Conservation (phyloP, 2,888 invertebrate genomes). For the Tridacna crocea region DNA sequence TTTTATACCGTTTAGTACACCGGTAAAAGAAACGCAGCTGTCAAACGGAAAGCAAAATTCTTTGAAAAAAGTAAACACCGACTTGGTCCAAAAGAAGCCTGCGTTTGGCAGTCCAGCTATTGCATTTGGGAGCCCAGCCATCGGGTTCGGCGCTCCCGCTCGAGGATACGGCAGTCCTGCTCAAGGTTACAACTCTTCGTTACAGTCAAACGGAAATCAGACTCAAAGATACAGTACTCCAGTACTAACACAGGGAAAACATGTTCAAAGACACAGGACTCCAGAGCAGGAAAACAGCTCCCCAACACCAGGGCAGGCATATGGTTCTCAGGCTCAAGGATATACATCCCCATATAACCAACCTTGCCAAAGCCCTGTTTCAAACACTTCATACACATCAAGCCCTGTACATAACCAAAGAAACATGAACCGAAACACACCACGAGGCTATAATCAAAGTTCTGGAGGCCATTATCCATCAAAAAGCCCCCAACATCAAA, state of each 20-base stretch:
- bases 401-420: slow-evolving; percentile 27
- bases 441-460: slow-evolving; percentile 20
- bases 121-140: slow-evolving; percentile 39
- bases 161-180: slow-evolving; percentile 10
- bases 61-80: not conserved
- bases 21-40: slow-evolving; percentile 27
- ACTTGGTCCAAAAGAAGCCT: slow-evolving; percentile 31
- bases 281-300: too few relatives aligned
- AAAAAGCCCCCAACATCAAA: slow-evolving; percentile 26
- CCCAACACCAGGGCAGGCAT: not conserved
- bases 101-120: slow-evolving; percentile 56
- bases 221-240: too few relatives aligned
- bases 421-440: slow-evolving; percentile 18
- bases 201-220: not conserved
- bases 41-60: slow-evolving; percentile 7
- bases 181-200: not conserved
- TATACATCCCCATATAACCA: not conserved
- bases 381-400: slow-evolving; percentile 12
- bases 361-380: not conserved
- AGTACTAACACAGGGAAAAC: too few relatives aligned
- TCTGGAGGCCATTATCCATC: slow-evolving; percentile 23
- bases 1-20: slow-evolving; percentile 55
- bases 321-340: not conserved
- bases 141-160: slow-evolving; percentile 20
- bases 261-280: too few relatives aligned